These are phyloP conservation scores for Pseudochromis fuscus DNA, from an alignment of 2,797 vertebrate genomes.

Conservation along the genomic window DNA sequence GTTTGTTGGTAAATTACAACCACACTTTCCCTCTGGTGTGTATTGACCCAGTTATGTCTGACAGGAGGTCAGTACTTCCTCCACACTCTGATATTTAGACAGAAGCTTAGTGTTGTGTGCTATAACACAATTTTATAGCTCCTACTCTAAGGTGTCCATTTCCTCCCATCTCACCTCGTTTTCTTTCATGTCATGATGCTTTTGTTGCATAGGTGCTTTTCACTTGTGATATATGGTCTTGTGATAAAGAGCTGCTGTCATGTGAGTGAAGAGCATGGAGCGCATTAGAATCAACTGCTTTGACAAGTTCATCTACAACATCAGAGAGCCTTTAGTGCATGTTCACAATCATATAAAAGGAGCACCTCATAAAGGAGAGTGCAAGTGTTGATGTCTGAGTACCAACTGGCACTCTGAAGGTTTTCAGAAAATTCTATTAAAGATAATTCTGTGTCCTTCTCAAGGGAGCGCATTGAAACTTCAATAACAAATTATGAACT, in stretches of 20 bases:
- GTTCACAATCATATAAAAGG: constrained; percentile 18
- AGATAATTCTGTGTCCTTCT: background rate
- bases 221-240: background rate
- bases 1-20: background rate
- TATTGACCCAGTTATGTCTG: constrained; percentile 15
- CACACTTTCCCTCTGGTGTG: no score
- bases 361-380: constrained; percentile 4
- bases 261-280: constrained; percentile 30
- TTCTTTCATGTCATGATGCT: constrained; percentile 8
- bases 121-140: background rate
- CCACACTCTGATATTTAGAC: background rate
- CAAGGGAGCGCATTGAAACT: background rate
- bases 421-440: constrained; percentile 7
- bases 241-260: constrained; percentile 27
- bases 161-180: background rate
- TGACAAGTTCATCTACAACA: constrained; percentile 14
- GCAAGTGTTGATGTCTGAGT: constrained; percentile 1
- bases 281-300: constrained; percentile 16
- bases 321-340: constrained; percentile 31
- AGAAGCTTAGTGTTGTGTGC: background rate
- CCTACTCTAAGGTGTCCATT: background rate
- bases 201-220: constrained; percentile 1
- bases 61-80: constrained; percentile 2
- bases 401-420: background rate
- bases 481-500: background rate